phyloP scores from a whole-genome alignment of 2,797 vertebrate genomes.

The Monodelphis domestica region DNA sequence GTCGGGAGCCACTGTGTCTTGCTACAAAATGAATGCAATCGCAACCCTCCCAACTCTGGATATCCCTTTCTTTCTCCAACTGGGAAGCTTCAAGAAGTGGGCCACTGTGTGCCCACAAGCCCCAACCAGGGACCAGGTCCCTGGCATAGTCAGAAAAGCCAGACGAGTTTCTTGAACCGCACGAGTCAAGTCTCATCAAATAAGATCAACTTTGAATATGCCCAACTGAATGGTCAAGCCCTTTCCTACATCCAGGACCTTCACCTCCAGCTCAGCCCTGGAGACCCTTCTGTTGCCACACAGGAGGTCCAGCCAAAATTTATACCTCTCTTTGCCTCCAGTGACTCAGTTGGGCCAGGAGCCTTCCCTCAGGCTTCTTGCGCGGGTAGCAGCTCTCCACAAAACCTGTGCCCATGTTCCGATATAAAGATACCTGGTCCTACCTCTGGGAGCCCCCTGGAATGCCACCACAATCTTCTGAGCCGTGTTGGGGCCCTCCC shows the following conservation, averaged over 20 bases:
- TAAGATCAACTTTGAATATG: constrained; percentile 74
- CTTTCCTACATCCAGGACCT: constrained; percentile 71
- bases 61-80: constrained; percentile 42
- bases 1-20: constrained; percentile 67
- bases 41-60: constrained; percentile 36
- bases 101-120: constrained; percentile 54
- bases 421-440: constrained; percentile 7
- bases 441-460: constrained; percentile 22
- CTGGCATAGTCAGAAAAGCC: constrained; percentile 65
- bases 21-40: constrained; percentile 73
- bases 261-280: constrained; percentile 55
- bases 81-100: constrained; percentile 53
- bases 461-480: constrained; percentile 36
- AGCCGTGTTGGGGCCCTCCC: neutral
- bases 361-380: constrained; percentile 23
- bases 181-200: constrained; percentile 49
- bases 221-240: constrained; percentile 72
- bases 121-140: constrained; percentile 62
- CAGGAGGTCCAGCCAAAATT: constrained; percentile 72
- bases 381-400: neutral
- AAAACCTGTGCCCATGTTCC: neutral
- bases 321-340: constrained; percentile 67
- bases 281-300: constrained; percentile 24
- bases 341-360: constrained; percentile 22
- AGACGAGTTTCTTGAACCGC: constrained; percentile 64